A percentile compares a stretch with the other conserved stretches of the same genome.
Conservation (phyloP, 2,888 invertebrate genomes). For the Ormyrus thymus region DNA sequence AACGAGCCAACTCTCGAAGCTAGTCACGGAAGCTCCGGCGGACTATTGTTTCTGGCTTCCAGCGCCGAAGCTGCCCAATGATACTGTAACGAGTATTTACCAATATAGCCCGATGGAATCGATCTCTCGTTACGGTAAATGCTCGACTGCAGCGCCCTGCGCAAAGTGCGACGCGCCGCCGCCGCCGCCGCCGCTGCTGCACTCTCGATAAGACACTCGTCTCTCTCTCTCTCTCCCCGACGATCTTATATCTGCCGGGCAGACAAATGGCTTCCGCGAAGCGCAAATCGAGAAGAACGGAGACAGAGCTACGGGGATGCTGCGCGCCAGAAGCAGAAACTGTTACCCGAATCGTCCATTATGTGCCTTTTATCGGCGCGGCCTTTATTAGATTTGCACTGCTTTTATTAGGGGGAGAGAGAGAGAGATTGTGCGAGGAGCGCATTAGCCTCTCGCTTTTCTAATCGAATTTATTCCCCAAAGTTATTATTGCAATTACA, state of each 20-base stretch:
- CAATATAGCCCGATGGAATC: constrained; percentile 42
- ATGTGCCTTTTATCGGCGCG: neutral
- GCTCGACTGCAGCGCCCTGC: neutral
- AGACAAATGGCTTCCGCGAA: constrained; percentile 50
- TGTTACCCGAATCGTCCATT: constrained; percentile 15
- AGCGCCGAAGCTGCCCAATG: neutral
- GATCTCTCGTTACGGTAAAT: constrained; percentile 48
- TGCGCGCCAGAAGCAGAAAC: neutral
- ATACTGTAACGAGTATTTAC: constrained; percentile 40
- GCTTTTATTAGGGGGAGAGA: neutral
- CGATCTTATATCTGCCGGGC: neutral
- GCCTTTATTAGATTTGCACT: constrained; percentile 1
- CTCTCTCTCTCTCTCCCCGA: neutral
- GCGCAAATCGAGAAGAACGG: constrained; percentile 28
- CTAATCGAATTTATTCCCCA: too few relatives aligned
- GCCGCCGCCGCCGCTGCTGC: too few relatives aligned
- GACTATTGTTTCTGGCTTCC: constrained; percentile 10
- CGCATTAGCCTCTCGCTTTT: too few relatives aligned
- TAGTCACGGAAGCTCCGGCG: constrained; percentile 4
- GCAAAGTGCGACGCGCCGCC: too few relatives aligned
- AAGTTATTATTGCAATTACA: neutral
- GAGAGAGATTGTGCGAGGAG: neutral
- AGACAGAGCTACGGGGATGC: constrained; percentile 12
- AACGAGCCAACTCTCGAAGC: neutral
- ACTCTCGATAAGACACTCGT: neutral